phyloP scores from a whole-genome alignment of 2,888 invertebrate genomes.

The Adelognathus sp. region DNA sequence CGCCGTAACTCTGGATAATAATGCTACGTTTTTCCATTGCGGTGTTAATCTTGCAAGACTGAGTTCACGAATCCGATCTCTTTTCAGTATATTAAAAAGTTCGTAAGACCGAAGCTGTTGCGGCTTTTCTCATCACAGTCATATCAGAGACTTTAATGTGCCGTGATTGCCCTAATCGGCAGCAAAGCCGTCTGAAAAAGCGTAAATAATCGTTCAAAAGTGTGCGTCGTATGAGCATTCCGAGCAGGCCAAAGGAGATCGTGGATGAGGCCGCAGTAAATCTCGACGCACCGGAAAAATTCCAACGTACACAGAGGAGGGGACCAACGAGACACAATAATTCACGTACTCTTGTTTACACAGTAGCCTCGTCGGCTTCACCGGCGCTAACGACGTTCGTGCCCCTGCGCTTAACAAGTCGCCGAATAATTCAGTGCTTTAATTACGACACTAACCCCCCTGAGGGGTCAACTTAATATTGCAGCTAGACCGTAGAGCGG shows the following conservation, averaged over 20 bases:
- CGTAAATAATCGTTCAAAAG: neutral
- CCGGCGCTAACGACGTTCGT: conserved; percentile 74
- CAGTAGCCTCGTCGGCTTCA: conserved; percentile 61
- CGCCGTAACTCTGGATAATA: neutral
- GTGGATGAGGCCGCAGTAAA: neutral
- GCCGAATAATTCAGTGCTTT: conserved; percentile 77
- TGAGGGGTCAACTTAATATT: conserved; percentile 62
- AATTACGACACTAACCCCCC: conserved; percentile 71
- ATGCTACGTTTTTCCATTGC: neutral
- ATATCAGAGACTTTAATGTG: neutral
- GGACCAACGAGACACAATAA: conserved; percentile 62
- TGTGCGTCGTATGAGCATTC: neutral
- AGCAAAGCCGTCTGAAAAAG: neutral
- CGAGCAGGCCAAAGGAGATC: neutral
- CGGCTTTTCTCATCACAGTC: neutral
- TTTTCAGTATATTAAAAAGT: neutral
- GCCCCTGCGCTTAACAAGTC: conserved; percentile 70
- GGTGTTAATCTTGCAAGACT: neutral
- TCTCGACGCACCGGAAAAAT: neutral
- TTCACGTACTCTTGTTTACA: conserved; percentile 72
- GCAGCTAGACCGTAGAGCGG: conserved; percentile 33
- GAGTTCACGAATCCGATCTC: neutral
- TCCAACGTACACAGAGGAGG: neutral
- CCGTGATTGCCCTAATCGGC: neutral
- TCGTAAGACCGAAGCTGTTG: neutral